Conservation (phyloP, 2,113 vertebrate species). For the Vimba vimba region DNA sequence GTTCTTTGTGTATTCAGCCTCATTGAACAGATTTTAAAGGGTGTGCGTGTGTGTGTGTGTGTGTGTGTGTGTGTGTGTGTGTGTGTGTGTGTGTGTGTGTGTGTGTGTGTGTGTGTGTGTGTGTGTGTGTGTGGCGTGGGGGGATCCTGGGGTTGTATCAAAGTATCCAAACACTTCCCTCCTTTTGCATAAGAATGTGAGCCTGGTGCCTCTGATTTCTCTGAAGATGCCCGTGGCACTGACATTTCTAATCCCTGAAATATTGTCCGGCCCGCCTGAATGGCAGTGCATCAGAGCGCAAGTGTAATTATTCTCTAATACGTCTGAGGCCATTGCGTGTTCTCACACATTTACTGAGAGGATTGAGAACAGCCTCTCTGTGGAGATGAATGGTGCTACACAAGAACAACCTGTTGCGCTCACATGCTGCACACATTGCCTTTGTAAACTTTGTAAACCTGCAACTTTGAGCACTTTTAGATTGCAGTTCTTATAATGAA, state of each 20-base stretch:
- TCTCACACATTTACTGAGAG: slow-evolving; percentile 85
- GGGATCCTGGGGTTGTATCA: slow-evolving; percentile 19
- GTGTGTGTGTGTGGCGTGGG: not conserved
- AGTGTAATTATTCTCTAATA: slow-evolving; percentile 94
- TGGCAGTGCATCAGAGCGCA: slow-evolving; percentile 85
- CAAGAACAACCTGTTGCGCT: slow-evolving; percentile 18
- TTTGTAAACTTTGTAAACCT: slow-evolving; percentile 21
- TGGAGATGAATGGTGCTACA: slow-evolving; percentile 32
- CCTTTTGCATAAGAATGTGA: slow-evolving; percentile 90
- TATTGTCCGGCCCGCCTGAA: slow-evolving; percentile 86
- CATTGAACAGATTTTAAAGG: slow-evolving; percentile 25
- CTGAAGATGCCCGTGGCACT: slow-evolving; percentile 84
- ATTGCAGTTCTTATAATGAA: not conserved
- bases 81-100: slow-evolving; percentile 11
- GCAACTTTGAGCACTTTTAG: not conserved
- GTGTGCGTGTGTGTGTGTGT: not conserved
- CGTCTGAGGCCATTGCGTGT: slow-evolving; percentile 82
- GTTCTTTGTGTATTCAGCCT: slow-evolving; percentile 21
- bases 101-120: not conserved
- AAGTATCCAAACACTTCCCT: slow-evolving; percentile 81
- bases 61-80: not conserved
- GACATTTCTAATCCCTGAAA: slow-evolving; percentile 92
- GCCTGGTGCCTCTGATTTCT: slow-evolving; percentile 83
- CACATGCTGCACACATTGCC: slow-evolving; percentile 1
- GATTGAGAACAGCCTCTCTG: slow-evolving; percentile 13